Evolutionary conservation across 2,113 vertebrate genomes (phyloP).

Genomic region (Emberiza fucata): DNA sequence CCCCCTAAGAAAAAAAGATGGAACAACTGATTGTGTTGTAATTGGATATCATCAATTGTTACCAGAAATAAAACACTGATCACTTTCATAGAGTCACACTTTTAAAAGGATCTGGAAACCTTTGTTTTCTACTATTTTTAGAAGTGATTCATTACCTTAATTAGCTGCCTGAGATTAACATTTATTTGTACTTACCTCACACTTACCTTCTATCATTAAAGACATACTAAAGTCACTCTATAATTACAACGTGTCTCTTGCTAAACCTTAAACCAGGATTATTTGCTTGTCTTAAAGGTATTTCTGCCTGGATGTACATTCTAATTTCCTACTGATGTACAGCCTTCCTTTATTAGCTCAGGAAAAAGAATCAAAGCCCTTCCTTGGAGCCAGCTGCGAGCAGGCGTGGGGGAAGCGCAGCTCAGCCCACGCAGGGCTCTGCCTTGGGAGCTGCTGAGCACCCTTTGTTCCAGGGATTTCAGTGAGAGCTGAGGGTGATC

Average conservation of each 20-base stretch:
- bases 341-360: conserved; percentile 54
- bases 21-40: not conserved
- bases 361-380: not conserved
- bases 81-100: not conserved
- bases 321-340: conserved; percentile 42
- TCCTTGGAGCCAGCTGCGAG: not conserved
- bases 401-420: not conserved
- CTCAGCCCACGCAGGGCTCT: not conserved
- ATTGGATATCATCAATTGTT: not conserved
- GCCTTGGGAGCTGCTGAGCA: not conserved
- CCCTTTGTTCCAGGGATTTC: not conserved
- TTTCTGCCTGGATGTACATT: conserved; percentile 38
- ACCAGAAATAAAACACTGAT: not conserved
- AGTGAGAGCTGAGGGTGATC: not conserved
- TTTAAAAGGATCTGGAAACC: conserved; percentile 31
- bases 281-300: conserved; percentile 50
- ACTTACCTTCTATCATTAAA: conserved; percentile 48
- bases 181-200: conserved; percentile 59
- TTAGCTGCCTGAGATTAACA: conserved; percentile 59
- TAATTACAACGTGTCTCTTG: conserved; percentile 57
- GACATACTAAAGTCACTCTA: conserved; percentile 14
- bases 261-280: conserved; percentile 50
- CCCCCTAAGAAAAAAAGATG: not conserved
- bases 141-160: conserved; percentile 63
- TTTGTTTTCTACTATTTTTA: conserved; percentile 60